Evolutionary conservation across 2,888 invertebrate genomes (phyloP).

Genomic region (Drosophila anceps): DNA sequence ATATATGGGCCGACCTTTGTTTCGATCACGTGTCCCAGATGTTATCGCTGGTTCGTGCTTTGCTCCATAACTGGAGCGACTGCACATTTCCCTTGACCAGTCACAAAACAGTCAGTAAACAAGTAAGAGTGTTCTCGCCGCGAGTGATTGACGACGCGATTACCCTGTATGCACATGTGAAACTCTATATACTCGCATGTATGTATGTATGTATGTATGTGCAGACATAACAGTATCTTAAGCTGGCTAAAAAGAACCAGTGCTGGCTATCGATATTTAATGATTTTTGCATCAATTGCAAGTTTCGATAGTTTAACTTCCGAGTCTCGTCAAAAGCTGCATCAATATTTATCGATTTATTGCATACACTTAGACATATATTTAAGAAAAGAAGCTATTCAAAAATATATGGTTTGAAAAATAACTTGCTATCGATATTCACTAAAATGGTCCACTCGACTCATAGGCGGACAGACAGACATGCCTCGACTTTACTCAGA

Average conservation of each 20-base stretch:
- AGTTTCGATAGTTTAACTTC: neutral
- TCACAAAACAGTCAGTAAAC: neutral
- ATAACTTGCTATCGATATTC: too few relatives aligned
- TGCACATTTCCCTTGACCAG: conserved; percentile 22
- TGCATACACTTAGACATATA: too few relatives aligned
- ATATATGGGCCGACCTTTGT: conserved; percentile 54
- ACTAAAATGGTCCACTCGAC: too few relatives aligned
- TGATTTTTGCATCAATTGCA: neutral
- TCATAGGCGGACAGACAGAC: neutral
- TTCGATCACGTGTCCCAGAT: conserved; percentile 48
- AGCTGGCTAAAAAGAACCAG: neutral
- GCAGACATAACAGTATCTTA: neutral
- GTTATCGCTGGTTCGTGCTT: conserved; percentile 25
- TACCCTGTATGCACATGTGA: neutral
- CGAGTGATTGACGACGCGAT: neutral
- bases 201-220: neutral
- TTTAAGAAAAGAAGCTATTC: neutral
- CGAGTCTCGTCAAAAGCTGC: neutral
- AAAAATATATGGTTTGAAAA: too few relatives aligned
- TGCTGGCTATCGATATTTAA: neutral
- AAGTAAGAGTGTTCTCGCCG: conserved; percentile 7
- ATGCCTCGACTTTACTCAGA: neutral
- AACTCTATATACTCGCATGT: too few relatives aligned
- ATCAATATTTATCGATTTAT: neutral
- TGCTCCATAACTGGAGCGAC: conserved; percentile 36